These are phyloP conservation scores for Maniola hyperantus DNA, from an alignment of 2,888 invertebrate species.

Conservation along the genomic window DNA sequence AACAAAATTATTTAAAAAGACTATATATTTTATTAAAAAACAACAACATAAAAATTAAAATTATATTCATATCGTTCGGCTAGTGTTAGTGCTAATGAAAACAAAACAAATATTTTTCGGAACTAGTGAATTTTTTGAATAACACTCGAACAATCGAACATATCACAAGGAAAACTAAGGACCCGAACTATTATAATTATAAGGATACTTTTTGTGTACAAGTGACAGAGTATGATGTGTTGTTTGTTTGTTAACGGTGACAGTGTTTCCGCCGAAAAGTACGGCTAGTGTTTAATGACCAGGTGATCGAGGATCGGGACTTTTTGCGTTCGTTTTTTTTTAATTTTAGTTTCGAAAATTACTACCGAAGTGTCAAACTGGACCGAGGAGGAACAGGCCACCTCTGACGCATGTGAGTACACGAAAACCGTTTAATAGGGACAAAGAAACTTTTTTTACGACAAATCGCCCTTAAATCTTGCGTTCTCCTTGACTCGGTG, in stretches of 20 bases:
- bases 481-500: constrained; percentile 58
- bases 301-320: constrained; percentile 67
- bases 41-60: constrained; percentile 45
- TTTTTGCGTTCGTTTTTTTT: constrained; percentile 68
- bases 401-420: constrained; percentile 81
- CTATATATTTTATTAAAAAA: constrained; percentile 61
- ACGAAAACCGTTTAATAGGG: constrained; percentile 30
- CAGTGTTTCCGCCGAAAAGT: constrained; percentile 66
- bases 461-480: constrained; percentile 63
- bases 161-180: constrained; percentile 80
- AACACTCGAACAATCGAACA: constrained; percentile 58
- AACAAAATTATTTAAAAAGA: constrained; percentile 55
- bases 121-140: constrained; percentile 55
- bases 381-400: constrained; percentile 79
- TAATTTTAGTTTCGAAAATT: constrained; percentile 61
- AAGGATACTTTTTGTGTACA: constrained; percentile 65
- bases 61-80: constrained; percentile 75
- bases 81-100: constrained; percentile 58
- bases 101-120: constrained; percentile 57
- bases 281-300: constrained; percentile 69
- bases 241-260: constrained; percentile 63
- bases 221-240: constrained; percentile 69
- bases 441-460: constrained; percentile 49
- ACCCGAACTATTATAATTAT: constrained; percentile 69
- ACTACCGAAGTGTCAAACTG: constrained; percentile 81